phyloP scores from a whole-genome alignment of 2,888 invertebrate species.

The Bedellia somnulentella region DNA sequence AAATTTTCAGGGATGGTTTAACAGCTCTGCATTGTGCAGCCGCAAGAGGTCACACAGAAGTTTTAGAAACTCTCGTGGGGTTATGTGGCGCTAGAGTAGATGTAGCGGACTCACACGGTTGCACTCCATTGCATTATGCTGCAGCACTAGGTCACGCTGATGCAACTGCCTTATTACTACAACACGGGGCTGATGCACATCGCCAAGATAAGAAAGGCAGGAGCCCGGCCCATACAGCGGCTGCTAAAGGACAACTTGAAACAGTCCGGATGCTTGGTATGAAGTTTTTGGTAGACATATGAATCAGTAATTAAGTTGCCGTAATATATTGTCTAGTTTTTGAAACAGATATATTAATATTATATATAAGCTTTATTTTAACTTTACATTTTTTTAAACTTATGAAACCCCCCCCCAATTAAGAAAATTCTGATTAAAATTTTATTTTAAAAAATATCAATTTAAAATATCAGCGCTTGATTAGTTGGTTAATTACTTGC shows the following conservation, averaged over 20 bases:
- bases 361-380: too few species aligned
- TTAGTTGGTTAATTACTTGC: too few species aligned
- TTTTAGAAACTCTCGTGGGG: conserved; percentile 84
- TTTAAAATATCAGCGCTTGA: too few species aligned
- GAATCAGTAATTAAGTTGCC: too few species aligned
- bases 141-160: conserved; percentile 95
- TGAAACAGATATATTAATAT: too few species aligned
- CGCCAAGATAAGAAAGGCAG: conserved; percentile 91
- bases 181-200: conserved; percentile 88
- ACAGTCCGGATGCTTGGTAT: conserved; percentile 73
- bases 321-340: too few species aligned
- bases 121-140: conserved; percentile 95
- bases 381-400: too few species aligned
- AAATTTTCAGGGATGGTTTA: conserved; percentile 85
- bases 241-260: conserved; percentile 93
- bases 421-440: too few species aligned
- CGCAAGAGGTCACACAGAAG: conserved; percentile 91
- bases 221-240: conserved; percentile 92
- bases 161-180: conserved; percentile 85
- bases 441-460: too few species aligned
- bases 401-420: too few species aligned
- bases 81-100: conserved; percentile 89
- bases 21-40: conserved; percentile 97
- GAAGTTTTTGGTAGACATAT: too few species aligned
- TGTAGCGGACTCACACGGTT: conserved; percentile 89